These are phyloP conservation scores for Caenorhabditis becei DNA, from an alignment of 2,888 invertebrate species.

Conservation along the genomic window DNA sequence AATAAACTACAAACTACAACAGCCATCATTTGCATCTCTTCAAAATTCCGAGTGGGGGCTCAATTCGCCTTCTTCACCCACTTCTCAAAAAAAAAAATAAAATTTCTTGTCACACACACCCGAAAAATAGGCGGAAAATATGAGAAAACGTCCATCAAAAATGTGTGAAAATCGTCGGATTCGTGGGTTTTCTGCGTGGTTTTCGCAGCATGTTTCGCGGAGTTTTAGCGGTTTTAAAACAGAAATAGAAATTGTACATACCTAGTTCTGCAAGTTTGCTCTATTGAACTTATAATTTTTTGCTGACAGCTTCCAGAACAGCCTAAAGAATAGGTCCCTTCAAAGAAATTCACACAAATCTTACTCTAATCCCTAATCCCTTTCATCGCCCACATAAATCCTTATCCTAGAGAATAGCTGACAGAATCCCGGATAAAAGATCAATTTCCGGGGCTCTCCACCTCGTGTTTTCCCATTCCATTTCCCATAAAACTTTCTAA, in stretches of 20 bases:
- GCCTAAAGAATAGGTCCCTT: background rate
- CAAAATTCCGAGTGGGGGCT: conserved; percentile 3
- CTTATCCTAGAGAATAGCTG: background rate
- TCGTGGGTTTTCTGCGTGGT: background rate
- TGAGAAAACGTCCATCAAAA: conserved; percentile 3
- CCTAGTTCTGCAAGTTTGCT: background rate
- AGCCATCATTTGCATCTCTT: conserved; percentile 19
- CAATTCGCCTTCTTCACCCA: background rate
- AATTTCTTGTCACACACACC: background rate
- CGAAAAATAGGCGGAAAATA: background rate
- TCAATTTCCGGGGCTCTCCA: background rate
- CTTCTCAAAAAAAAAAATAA: background rate
- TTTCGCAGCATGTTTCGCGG: background rate
- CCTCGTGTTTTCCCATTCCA: background rate
- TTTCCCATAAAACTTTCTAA: background rate
- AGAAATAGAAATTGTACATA: too few relatives aligned
- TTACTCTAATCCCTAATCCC: too few relatives aligned
- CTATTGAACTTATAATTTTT: background rate
- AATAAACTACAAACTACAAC: conserved; percentile 9
- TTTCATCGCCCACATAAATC: background rate
- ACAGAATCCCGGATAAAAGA: background rate
- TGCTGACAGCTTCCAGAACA: background rate
- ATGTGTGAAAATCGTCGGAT: conserved; percentile 12
- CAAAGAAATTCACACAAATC: too few relatives aligned
- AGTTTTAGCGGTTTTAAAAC: background rate